Base-by-base conservation (phyloP, 2,797 vertebrate genomes). In the Sebastes nivosus region DNA sequence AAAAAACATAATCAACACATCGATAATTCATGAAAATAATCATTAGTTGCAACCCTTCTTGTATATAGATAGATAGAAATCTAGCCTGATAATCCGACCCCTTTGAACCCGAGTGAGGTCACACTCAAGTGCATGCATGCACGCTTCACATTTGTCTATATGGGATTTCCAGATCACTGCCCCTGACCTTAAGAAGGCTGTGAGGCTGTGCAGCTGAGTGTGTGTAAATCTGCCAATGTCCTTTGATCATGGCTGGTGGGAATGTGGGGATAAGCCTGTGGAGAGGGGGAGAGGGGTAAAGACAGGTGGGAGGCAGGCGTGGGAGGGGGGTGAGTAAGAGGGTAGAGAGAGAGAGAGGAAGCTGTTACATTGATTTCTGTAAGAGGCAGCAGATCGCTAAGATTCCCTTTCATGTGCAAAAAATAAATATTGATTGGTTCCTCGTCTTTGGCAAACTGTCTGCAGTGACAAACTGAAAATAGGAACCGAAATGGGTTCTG, bases 141-240 rank as follows among this genome's bases (percentile, higher is more conserved):
- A 77, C 76, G 66, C 85, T 77, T 77, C 84, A 50, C 71, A 81
- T 86, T 89, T 79, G 84, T 79, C 77, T 76, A 27, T 83, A 76
- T 90, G 88, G 87, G 89, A 90, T 92, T 93, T 93, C 88, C 89
- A 91, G 87, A 87, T 93, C 86, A 80, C 72, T 87, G 91, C 82
- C 78, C 67, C 75, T 93, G 92, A 91, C 91, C 88, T 91, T 88
- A 89, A 89, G 86, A 73, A 58, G 83, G 67, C 38, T 16, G 29
- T 11, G 77, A 79, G 86, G 75, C 77, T 80, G 81, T 87, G 86
- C 84, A 90, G 93, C 93, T 89, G 88, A 89, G 87, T 89, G 90
- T 87, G 87, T 87, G 86, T 90, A 91, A 89, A 92, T 92, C 89
- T 88, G 87, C 88, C 79, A 76, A 83, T 61, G 84, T 85, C 79